Base-by-base conservation (phyloP, 2,888 invertebrate genomes). In the Agrochola lychnidis region DNA sequence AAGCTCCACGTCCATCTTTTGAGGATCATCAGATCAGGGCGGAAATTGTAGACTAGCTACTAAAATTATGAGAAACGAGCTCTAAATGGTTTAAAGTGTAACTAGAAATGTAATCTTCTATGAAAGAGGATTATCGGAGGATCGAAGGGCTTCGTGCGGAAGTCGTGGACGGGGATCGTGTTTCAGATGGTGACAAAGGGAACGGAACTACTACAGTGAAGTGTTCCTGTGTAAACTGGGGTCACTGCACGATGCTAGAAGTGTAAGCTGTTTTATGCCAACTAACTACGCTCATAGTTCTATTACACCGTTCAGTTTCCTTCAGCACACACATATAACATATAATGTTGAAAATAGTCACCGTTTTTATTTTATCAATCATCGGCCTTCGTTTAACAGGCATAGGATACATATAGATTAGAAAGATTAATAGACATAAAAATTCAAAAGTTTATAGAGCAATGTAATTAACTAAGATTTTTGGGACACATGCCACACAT, bases 71-170 rank as follows among this genome's bases (percentile, higher is more conserved):
- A 64, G 10, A 66, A 61, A 67, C 72, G 42, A 61, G 70, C 22
- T 66, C 69, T 85, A 88, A 88, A 84, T 82, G 87, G 88, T 85
- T 89, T 89, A 88, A 80, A 87, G 56, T 74, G 79, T 79, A 82
- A 78, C 78, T 83, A 78, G 82, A 76, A 78, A 82, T 89, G 87
- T 91, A 90, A 92, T 91, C 90, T 91, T 90, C 86, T 88, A 84
- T 76, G 89, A 82, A 87, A 91, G 86, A 91, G 94, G 95, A 95
- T 95, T 95, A 95, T 90, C 85, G 90, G 80, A 89, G 91, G 89
- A 90, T 88, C 84, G 92, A 92, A 92, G 94, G 96, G 96, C 96
- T 96, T 96, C 96, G 92, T 90, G 91, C 96, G 96, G 96, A 96
- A 94, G 96, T 94, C 93, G 93, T 91, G 92, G 92, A 93, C 88